Evolutionary conservation across 1,140 invertebrate genomes (phyloP), one percentile per base, ranked within the genome.

Genomic region (Ganaspis sp.): DNA sequence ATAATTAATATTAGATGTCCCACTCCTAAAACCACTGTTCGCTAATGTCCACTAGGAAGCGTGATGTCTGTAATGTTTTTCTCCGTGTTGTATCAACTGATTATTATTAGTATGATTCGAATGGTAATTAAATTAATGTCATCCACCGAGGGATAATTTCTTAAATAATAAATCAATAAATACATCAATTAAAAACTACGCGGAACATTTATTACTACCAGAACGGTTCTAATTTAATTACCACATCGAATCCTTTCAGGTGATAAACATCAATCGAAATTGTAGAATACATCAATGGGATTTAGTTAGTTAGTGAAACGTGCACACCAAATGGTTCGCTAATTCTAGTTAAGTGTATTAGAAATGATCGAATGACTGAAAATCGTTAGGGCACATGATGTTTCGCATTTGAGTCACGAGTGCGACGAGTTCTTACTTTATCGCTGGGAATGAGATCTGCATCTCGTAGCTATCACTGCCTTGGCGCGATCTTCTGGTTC

Each of bases 401-500:
- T 69, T 12, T 70, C 70, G 54, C n/a, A n/a, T n/a, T n/a, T n/a
- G n/a, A n/a, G n/a, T n/a, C 72, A 34, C 29, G 29, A 34, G 11
- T 74, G 79, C 58, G 72, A 76, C 77, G 49, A 40, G 29, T 79
- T 94, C 96, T 96, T 95, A 97, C 96, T 96, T 97, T 92, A 97
- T 94, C 83, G 96, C 95, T 85, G 96, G 96, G 94, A 98, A 98
- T 86, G 95, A 94, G 87, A 98, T 96, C 92, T 97, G 95, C 87
- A 98, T 94, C 92, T 94, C 95, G 92, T 98, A 98, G 82, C 96
- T 96, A 92, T 97, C 96, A 87, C 93, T 94, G 86, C 90, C 90
- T 88, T 91, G 91, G 80, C 90, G 90, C 71, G 88, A 89, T 84
- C 92, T 90, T 89, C 91, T 92, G 83, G 88, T 90, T 89, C 90